Base-by-base conservation (phyloP, 2,113 vertebrate genomes). In the Falco punctatus region DNA sequence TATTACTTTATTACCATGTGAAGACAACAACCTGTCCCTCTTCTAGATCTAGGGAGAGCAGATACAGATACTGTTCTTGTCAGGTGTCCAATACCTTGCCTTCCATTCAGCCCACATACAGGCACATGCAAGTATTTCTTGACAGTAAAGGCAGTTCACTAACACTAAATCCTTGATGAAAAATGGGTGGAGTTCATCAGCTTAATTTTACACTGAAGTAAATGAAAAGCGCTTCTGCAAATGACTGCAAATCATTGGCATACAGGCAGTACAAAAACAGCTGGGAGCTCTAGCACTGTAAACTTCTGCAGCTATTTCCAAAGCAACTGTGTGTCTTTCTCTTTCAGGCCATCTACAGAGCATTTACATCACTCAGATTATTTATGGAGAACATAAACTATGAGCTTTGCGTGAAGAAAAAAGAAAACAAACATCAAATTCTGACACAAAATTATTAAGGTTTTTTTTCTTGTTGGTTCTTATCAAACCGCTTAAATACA, bases 371-470 rank as follows among this genome's bases (percentile, higher is more conserved):
- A 65, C 27, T 61, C 14, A 27, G 44, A 28, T 28, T 54, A 51
- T 32, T 80, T 77, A 49, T 7, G 27, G 30, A 67, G 23, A 51
- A 61, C 1, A 5, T 27, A 70, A 92, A 48, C 44, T n/a, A 79
- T 16, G 13, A 38, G 18, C 16, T 74, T 70, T 4, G 1, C 55
- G 14, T 65, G 62, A 88, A 82, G 16, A 28, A 88, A 81, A 74
- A 69, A 16, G 10, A 64, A 75, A 55, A 33, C 14, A 57, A 6
- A 26, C 23, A 81, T 28, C 9, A 54, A 81, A 52, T 69, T 65
- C 44, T 67, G 7, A 95, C 0, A 1, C 6, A 23, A 86, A 72
- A 16, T 5, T 2, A 77, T 11, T 28, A n/a, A 52, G 44, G 0
- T 3, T 17, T 61, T 64, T 71, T 11, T 49, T 32, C 64, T 40